These are phyloP conservation scores for Drosophila ficusphila DNA, from an alignment of 1,140 invertebrate species.

Conservation along the genomic window DNA sequence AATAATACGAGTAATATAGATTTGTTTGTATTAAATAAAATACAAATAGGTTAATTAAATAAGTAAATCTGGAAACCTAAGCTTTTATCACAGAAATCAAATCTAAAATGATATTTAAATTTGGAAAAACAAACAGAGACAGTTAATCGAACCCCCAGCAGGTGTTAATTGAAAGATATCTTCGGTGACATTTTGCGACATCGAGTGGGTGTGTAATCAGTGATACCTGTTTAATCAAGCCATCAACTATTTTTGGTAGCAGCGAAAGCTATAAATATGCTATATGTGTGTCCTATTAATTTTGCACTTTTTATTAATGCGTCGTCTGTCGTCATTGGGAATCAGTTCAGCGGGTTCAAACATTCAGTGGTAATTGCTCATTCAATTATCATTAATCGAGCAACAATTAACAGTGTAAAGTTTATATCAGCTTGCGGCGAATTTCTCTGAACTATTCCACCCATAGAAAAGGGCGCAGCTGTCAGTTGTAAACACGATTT, in stretches of 20 bases:
- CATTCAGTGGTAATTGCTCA: slow-evolving; percentile 29
- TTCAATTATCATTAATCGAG: slow-evolving; percentile 60
- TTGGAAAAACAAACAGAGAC: slow-evolving; percentile 18
- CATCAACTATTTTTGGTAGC: slow-evolving; percentile 43
- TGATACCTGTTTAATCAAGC: slow-evolving; percentile 24
- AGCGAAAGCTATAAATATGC: slow-evolving; percentile 48
- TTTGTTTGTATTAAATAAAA: neutral
- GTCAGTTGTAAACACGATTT: slow-evolving; percentile 3
- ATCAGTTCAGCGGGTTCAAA: slow-evolving; percentile 10
- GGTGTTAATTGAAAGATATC: slow-evolving; percentile 29
- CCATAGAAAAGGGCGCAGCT: neutral
- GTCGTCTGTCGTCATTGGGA: slow-evolving; percentile 24
- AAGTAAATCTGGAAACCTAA: slow-evolving; percentile 4
- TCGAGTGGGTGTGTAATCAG: slow-evolving; percentile 11
- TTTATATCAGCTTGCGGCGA: slow-evolving; percentile 2
- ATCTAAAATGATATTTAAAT: neutral
- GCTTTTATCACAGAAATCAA: too few relatives aligned
- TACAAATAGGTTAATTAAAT: neutral
- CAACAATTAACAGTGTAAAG: slow-evolving; percentile 48
- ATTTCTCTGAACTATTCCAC: neutral
- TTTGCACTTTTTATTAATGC: slow-evolving; percentile 22
- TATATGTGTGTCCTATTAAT: slow-evolving; percentile 13
- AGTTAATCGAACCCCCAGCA: slow-evolving; percentile 7
- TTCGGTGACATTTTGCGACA: slow-evolving; percentile 28
- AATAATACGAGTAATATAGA: neutral